Percentiles rank a stretch among this genome's conserved stretches.
Evolutionary conservation across 2,113 vertebrate species (phyloP).

Genomic region (Poeciliopsis retropinna): DNA sequence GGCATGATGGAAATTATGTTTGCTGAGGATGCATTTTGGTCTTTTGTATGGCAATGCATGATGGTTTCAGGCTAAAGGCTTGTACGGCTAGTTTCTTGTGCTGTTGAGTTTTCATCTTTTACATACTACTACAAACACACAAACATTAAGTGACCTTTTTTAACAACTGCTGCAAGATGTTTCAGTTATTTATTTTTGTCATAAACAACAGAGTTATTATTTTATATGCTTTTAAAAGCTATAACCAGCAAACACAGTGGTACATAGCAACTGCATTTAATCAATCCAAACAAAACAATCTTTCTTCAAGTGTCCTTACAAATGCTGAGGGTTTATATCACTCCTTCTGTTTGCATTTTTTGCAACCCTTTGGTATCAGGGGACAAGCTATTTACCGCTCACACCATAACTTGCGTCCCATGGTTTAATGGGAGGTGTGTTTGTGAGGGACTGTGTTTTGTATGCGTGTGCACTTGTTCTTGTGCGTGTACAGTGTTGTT

Average conservation of each 20-base stretch:
- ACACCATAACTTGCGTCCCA: conserved; percentile 29
- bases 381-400: conserved; percentile 39
- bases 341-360: conserved; percentile 54
- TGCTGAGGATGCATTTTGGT: conserved; percentile 38
- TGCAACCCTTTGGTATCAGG: conserved; percentile 39
- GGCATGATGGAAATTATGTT: conserved; percentile 53
- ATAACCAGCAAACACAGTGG: conserved; percentile 71
- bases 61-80: conserved; percentile 49
- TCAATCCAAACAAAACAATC: conserved; percentile 75
- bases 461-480: conserved; percentile 28
- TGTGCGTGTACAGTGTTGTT: conserved; percentile 42
- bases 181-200: conserved; percentile 72
- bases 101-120: conserved; percentile 63
- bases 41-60: conserved; percentile 59
- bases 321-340: conserved; percentile 55
- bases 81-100: conserved; percentile 41
- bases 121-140: conserved; percentile 33
- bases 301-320: conserved; percentile 85
- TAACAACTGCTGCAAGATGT: conserved; percentile 72
- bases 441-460: conserved; percentile 29
- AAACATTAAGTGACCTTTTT: conserved; percentile 77
- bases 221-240: conserved; percentile 63
- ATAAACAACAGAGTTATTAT: conserved; percentile 57
- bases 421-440: conserved; percentile 38
- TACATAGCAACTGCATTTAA: conserved; percentile 66